Conservation (phyloP, 2,888 invertebrate species). For the Cerceris ruficornis region DNA sequence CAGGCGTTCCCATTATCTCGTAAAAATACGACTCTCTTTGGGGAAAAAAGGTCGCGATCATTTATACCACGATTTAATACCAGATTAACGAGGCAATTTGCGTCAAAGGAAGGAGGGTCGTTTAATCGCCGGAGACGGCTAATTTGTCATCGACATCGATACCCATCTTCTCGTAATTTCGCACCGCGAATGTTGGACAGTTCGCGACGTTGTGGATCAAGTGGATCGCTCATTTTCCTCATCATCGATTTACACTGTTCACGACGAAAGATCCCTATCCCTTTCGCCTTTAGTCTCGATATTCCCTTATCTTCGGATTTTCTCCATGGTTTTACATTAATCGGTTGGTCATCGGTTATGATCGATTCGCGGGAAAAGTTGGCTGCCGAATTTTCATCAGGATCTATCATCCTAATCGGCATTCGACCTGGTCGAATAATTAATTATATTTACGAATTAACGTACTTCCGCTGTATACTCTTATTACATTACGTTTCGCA, state of each 20-base stretch:
- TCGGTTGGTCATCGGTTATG: background rate
- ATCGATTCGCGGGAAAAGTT: background rate
- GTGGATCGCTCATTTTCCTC: slow-evolving; percentile 20
- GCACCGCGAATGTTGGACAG: slow-evolving; percentile 47
- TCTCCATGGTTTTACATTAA: no score
- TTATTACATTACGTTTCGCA: slow-evolving; percentile 44
- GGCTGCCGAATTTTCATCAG: background rate
- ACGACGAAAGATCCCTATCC: background rate
- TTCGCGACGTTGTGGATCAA: slow-evolving; percentile 54
- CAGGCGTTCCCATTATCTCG: slow-evolving; percentile 53
- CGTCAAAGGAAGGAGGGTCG: slow-evolving; percentile 63
- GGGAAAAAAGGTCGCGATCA: slow-evolving; percentile 48
- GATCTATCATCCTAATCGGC: slow-evolving; percentile 22
- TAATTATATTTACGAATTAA: slow-evolving; percentile 41
- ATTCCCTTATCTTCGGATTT: no score
- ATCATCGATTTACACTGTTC: slow-evolving; percentile 31
- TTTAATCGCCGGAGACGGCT: slow-evolving; percentile 67
- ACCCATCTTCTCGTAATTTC: slow-evolving; percentile 67
- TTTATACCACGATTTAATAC: slow-evolving; percentile 71
- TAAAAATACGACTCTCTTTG: slow-evolving; percentile 54
- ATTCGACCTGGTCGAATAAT: slow-evolving; percentile 50
- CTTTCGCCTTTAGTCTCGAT: no score
- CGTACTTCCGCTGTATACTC: slow-evolving; percentile 27
- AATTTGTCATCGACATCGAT: slow-evolving; percentile 73
- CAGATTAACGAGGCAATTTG: slow-evolving; percentile 69